Percentiles rank a stretch among this genome's conserved stretches.
Conservation (phyloP, 2,113 vertebrate species). For the Gambusia holbrooki region DNA sequence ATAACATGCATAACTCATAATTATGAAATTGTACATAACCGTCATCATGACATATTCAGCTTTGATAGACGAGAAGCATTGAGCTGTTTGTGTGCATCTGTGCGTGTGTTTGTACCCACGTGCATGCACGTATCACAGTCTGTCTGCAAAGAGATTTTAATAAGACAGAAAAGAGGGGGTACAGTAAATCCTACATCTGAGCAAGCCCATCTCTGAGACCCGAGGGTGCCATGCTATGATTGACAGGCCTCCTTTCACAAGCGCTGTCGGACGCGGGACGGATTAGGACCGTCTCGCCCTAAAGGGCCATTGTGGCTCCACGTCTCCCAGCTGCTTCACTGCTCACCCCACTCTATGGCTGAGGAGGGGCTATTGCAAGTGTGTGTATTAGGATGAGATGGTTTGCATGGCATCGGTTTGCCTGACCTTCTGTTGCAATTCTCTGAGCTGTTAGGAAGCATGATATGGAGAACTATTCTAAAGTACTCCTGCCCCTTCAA, state of each 20-base stretch:
- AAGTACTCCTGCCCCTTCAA: neutral
- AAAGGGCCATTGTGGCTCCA: constrained; percentile 75
- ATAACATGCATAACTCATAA: constrained; percentile 6
- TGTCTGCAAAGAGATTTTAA: constrained; percentile 63
- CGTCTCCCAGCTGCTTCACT: constrained; percentile 78
- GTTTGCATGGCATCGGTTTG: constrained; percentile 37
- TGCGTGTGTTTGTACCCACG: constrained; percentile 22
- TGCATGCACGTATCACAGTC: constrained; percentile 52
- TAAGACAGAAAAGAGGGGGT: constrained; percentile 63
- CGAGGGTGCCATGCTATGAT: constrained; percentile 72
- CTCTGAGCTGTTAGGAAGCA: constrained; percentile 27
- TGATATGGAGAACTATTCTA: constrained; percentile 10
- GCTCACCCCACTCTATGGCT: constrained; percentile 54
- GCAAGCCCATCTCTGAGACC: constrained; percentile 69
- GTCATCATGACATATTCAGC: constrained; percentile 25
- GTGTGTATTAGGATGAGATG: constrained; percentile 21
- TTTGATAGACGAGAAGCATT: constrained; percentile 30
- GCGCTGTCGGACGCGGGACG: constrained; percentile 71
- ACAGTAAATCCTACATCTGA: constrained; percentile 76
- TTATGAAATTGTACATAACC: constrained; percentile 4
- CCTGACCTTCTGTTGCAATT: constrained; percentile 61
- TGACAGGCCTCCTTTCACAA: constrained; percentile 76
- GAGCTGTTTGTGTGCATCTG: constrained; percentile 22
- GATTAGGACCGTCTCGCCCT: constrained; percentile 75
- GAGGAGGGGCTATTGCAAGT: constrained; percentile 53